These are phyloP conservation scores for Meloidogyne hapla DNA, from an alignment of 1,140 invertebrate species.

Conservation along the genomic window DNA sequence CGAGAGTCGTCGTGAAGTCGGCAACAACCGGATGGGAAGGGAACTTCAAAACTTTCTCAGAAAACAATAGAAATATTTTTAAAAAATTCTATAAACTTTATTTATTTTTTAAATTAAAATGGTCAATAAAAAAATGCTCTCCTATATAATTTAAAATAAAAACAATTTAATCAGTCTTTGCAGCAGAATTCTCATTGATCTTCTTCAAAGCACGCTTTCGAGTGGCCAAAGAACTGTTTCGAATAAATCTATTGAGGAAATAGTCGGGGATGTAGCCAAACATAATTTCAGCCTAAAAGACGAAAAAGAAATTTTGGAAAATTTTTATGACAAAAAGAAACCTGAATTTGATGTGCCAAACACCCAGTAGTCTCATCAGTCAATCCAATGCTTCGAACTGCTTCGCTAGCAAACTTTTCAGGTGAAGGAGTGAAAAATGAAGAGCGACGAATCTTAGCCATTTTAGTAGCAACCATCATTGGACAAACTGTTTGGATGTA, in stretches of 20 bases:
- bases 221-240: slow-evolving; percentile 49
- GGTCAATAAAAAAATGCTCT: background rate
- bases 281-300: slow-evolving; percentile 41
- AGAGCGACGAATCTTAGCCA: slow-evolving; percentile 51
- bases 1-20: no score
- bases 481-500: slow-evolving; percentile 39
- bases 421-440: slow-evolving; percentile 57
- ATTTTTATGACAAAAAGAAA: slow-evolving; percentile 5
- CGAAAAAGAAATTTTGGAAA: background rate
- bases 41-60: no score
- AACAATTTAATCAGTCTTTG: slow-evolving; percentile 40
- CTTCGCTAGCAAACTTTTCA: slow-evolving; percentile 39
- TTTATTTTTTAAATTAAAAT: background rate
- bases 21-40: no score
- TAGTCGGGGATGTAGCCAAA: slow-evolving; percentile 45
- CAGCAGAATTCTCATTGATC: slow-evolving; percentile 43
- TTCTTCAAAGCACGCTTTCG: slow-evolving; percentile 56
- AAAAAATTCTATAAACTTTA: background rate
- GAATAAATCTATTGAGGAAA: slow-evolving; percentile 50
- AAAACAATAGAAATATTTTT: no score
- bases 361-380: slow-evolving; percentile 57
- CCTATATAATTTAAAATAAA: background rate
- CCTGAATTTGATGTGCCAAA: slow-evolving; percentile 59
- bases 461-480: slow-evolving; percentile 63
- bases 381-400: slow-evolving; percentile 53